Evolutionary conservation across 2,113 vertebrate genomes (phyloP).

Genomic region (Zosterops pallidus): DNA sequence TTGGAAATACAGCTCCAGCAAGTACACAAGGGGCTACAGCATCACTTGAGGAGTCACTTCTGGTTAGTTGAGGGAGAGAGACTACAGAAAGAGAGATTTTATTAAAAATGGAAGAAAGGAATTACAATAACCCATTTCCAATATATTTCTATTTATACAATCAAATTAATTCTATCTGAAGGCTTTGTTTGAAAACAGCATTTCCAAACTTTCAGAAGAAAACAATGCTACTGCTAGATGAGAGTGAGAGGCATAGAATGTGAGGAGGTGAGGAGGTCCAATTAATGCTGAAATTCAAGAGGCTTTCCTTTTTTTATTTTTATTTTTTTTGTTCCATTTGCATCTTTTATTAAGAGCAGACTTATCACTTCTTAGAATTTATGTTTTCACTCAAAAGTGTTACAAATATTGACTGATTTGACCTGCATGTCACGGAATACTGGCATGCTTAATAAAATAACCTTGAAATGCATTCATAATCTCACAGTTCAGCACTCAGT

Average conservation of each 20-base stretch:
- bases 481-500: background rate
- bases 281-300: background rate
- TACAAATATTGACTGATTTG: background rate
- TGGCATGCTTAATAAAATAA: background rate
- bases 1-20: background rate
- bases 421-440: background rate
- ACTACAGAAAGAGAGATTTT: background rate
- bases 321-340: background rate
- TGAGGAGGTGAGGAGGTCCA: background rate
- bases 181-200: background rate
- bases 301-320: background rate
- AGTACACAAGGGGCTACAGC: accelerated
- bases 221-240: background rate
- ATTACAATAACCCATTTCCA: background rate
- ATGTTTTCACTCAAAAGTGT: background rate
- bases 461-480: background rate
- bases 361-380: background rate
- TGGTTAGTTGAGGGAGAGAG: background rate
- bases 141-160: background rate
- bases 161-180: background rate
- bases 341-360: background rate
- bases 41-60: background rate
- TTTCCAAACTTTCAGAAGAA: background rate
- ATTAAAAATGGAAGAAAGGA: background rate
- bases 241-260: background rate